Evolutionary conservation across 92 coral and sea anemone species (phyloP).

Genomic region (Parazoanthus darwini): DNA sequence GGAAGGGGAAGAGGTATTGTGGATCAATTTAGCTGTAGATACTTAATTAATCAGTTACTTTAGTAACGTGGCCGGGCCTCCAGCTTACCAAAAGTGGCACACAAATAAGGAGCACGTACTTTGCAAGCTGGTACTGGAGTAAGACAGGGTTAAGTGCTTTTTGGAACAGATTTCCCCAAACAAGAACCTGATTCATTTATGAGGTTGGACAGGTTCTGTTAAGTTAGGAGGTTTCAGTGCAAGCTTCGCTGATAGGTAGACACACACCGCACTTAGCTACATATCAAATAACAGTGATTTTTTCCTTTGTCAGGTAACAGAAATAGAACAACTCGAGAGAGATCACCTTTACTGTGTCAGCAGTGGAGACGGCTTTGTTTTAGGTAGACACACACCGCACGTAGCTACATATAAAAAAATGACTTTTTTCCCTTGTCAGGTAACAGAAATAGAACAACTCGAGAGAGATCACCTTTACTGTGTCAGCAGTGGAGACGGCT

Average conservation of each 20-base stretch:
- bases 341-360: slow-evolving; percentile 82
- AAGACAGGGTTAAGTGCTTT: too few species aligned
- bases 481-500: slow-evolving; percentile 90
- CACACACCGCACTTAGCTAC: not conserved
- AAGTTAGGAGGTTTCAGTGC: too few species aligned
- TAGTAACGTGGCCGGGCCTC: too few species aligned
- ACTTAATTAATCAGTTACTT: too few species aligned
- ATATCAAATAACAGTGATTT: not conserved
- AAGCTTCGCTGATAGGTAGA: too few species aligned
- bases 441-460: slow-evolving; percentile 41
- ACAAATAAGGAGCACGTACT: too few species aligned
- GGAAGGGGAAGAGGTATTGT: slow-evolving; percentile 80
- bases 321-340: slow-evolving; percentile 50
- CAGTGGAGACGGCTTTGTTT: slow-evolving; percentile 84
- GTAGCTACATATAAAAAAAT: not conserved
- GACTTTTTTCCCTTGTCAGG: slow-evolving; percentile 28
- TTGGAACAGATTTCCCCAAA: too few species aligned
- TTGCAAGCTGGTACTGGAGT: too few species aligned
- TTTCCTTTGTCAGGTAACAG: slow-evolving; percentile 37
- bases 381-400: too few species aligned
- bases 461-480: slow-evolving; percentile 73
- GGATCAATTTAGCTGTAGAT: not conserved
- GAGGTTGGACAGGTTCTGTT: too few species aligned
- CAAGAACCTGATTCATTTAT: too few species aligned
- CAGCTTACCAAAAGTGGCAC: too few species aligned